Evolutionary conservation across 2,888 invertebrate species (phyloP).

Genomic region (Drosophila neotestacea): DNA sequence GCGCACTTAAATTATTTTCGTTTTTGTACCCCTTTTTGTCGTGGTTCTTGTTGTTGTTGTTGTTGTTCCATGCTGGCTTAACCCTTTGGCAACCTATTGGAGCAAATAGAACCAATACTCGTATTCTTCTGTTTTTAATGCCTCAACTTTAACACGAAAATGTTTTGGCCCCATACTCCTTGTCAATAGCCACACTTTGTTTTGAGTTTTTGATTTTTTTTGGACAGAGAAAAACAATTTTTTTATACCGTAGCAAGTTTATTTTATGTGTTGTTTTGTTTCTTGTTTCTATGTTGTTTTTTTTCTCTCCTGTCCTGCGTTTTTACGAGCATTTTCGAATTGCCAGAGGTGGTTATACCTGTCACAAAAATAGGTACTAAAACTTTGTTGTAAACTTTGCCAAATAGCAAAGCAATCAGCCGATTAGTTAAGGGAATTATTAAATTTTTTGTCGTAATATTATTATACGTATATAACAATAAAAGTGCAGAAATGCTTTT

Average conservation of each 20-base stretch:
- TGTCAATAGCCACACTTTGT: slow-evolving; percentile 28
- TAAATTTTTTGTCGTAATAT: not conserved
- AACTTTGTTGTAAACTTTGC: slow-evolving; percentile 28
- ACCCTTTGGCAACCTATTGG: slow-evolving; percentile 60
- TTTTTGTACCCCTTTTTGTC: not conserved
- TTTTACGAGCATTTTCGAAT: slow-evolving; percentile 65
- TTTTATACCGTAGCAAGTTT: slow-evolving; percentile 56
- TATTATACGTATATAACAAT: not conserved
- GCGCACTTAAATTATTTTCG: slow-evolving; percentile 44
- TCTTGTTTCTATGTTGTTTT: slow-evolving; percentile 45
- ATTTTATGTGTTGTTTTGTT: slow-evolving; percentile 52
- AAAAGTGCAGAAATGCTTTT: no score
- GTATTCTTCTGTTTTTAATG: slow-evolving; percentile 55
- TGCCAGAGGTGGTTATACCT: slow-evolving; percentile 32
- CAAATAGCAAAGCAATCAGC: not conserved
- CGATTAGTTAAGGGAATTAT: slow-evolving; percentile 22
- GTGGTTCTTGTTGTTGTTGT: slow-evolving; percentile 1
- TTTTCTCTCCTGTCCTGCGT: slow-evolving; percentile 14
- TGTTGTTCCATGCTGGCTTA: slow-evolving; percentile 34
- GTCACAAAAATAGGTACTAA: slow-evolving; percentile 40
- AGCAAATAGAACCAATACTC: slow-evolving; percentile 12
- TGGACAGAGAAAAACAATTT: slow-evolving; percentile 35
- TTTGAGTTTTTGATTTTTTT: slow-evolving; percentile 42
- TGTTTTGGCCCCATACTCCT: slow-evolving; percentile 32
- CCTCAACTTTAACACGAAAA: slow-evolving; percentile 63